Evolutionary conservation across 1,140 invertebrate species (phyloP), one percentile per base, ranked within the genome.

Genomic region (Anastatus disparis): DNA sequence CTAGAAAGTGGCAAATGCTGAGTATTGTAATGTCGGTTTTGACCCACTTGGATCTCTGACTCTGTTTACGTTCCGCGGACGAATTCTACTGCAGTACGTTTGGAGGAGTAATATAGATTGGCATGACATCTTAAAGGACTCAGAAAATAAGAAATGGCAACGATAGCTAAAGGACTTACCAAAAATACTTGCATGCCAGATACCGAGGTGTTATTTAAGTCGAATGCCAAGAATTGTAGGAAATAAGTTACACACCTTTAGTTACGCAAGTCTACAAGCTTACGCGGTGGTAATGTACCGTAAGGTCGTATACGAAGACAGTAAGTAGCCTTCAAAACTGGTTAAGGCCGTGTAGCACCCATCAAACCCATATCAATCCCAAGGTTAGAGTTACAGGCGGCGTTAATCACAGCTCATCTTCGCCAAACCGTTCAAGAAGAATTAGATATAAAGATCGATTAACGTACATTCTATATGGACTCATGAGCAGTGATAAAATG

Each of bases 401-500:
- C 85, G 1, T 48, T 84, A 1, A 48, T 85, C 13, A 79, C 77
- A 3, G 74, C 71, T 2, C 70, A 78, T 26, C 15, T 68, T 2
- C 27, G 26, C 1, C 29, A 10, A 0, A 2, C 3, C 0, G 13
- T 68, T 7, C 42, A 6, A 2, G 26, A 48, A 48, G 46, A 63
- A 24, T 26, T 40, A 1, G 59, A 44, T n/a, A 20, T 27, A 24
- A 40, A 35, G 17, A 48, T 31, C 9, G 27, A 40, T 3, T 9
- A 44, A 22, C 1, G 17, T 3, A 2, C 12, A 1, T 77, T 67
- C 31, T 83, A 78, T 78, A 73, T 76, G 12, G 82, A 84, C 55
- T 83, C 80, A 0, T 66, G 70, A 0, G 78, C 76, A 0, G 77
- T 77, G 0, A 44, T 85, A n/a, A 26, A 61, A 4, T 82, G 81